These are phyloP conservation scores for Talpa occidentalis DNA, from an alignment of 2,113 vertebrate genomes.

Conservation along the genomic window DNA sequence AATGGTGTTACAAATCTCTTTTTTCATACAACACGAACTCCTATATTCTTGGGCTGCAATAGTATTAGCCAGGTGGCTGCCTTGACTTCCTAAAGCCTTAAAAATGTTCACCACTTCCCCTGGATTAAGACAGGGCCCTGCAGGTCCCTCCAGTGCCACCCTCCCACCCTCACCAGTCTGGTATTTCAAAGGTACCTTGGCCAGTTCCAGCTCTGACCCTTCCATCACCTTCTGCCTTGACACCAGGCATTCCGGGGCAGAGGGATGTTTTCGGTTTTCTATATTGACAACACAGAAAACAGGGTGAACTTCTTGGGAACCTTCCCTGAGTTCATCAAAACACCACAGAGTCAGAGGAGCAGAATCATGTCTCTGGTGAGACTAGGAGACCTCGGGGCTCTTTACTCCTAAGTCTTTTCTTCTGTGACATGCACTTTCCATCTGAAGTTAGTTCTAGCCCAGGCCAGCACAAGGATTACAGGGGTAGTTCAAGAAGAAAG, in stretches of 20 bases:
- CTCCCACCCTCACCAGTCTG: neutral
- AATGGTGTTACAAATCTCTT: neutral
- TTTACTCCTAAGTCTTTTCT: neutral
- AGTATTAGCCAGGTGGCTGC: neutral
- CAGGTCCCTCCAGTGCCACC: neutral
- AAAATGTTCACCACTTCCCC: neutral
- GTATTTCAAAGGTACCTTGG: constrained; percentile 89
- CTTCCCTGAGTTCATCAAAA: neutral
- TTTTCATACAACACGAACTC: neutral
- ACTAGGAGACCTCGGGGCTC: neutral
- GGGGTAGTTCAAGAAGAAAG: neutral
- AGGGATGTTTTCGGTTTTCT: constrained; percentile 89
- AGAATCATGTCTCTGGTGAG: neutral
- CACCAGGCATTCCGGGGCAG: constrained; percentile 82
- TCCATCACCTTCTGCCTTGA: constrained; percentile 86
- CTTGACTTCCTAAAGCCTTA: neutral
- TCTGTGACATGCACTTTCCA: neutral
- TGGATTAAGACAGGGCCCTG: neutral
- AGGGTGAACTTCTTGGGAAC: constrained; percentile 2
- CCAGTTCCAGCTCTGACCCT: constrained; percentile 89
- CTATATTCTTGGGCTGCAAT: neutral
- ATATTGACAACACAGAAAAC: constrained; percentile 20
- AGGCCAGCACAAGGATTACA: neutral
- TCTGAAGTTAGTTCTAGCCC: neutral
- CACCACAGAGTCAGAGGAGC: neutral